Evolutionary conservation across 2,797 vertebrate genomes (phyloP).

Genomic region (Sarcophilus harrisii): DNA sequence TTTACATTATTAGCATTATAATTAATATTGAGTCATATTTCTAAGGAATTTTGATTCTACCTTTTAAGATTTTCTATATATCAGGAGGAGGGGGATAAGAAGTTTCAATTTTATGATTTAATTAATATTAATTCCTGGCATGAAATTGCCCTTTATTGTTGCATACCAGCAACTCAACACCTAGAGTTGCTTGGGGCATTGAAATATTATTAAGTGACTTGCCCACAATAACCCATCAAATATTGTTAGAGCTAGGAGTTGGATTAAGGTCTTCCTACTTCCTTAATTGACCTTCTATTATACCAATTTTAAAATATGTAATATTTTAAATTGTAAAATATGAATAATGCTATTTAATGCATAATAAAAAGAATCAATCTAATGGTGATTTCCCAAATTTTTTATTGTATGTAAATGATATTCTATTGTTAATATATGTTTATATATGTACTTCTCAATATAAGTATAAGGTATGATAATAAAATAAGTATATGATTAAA

Average conservation of each 20-base stretch:
- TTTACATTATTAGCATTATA: background rate
- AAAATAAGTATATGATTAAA: background rate
- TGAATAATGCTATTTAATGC: background rate
- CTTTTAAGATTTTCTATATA: background rate
- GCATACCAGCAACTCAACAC: background rate
- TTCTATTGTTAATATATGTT: background rate
- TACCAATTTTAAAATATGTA: too few species aligned
- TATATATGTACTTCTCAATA: background rate
- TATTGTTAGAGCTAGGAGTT: background rate
- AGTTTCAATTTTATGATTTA: background rate
- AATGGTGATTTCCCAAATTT: background rate
- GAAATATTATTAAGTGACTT: background rate
- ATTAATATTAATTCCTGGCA: background rate
- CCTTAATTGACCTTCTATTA: background rate
- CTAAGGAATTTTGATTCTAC: background rate
- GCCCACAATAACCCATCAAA: background rate
- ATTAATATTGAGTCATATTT: background rate
- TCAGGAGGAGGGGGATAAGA: background rate
- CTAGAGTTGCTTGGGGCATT: background rate
- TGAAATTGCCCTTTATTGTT: background rate
- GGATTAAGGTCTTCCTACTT: background rate
- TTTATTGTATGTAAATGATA: background rate
- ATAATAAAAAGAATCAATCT: background rate
- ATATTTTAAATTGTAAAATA: too few species aligned
- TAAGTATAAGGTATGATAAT: background rate